Evolutionary conservation across 2,113 vertebrate genomes (phyloP).

Genomic region (Siniperca chuatsi): DNA sequence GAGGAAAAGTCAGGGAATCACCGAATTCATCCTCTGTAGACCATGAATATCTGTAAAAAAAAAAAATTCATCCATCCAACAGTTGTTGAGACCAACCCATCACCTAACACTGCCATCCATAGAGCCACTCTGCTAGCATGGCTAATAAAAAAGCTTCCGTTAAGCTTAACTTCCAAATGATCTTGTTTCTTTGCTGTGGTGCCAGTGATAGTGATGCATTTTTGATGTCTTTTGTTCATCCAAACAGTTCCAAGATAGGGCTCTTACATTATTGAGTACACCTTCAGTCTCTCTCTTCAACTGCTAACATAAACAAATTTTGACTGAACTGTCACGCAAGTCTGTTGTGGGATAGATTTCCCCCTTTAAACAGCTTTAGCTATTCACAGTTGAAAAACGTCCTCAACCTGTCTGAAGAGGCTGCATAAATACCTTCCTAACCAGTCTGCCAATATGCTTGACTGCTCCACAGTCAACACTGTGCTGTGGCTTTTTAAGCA

Average conservation of each 20-base stretch:
- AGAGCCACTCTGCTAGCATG: neutral
- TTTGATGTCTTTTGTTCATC: neutral
- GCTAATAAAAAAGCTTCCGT: neutral
- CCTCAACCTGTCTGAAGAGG: neutral
- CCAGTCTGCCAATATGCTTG: neutral
- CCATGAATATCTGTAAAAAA: neutral
- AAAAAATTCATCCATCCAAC: neutral
- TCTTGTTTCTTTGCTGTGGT: neutral
- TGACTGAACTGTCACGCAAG: neutral
- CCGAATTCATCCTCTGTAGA: neutral
- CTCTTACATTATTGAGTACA: neutral
- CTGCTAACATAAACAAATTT: neutral
- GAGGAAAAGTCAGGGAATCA: neutral
- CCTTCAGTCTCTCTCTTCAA: neutral
- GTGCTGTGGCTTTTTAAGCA: constrained; percentile 2
- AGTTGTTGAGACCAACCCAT: neutral
- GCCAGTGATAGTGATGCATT: neutral
- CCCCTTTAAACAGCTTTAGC: too few relatives aligned
- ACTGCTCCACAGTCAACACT: neutral
- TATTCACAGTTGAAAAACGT: neutral
- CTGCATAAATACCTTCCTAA: neutral
- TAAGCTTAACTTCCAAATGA: neutral
- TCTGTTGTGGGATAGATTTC: neutral
- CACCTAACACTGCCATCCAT: neutral
- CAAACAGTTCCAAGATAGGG: neutral